These are phyloP conservation scores for Aporophyla nigra DNA, from an alignment of 2,888 invertebrate genomes.

Conservation along the genomic window DNA sequence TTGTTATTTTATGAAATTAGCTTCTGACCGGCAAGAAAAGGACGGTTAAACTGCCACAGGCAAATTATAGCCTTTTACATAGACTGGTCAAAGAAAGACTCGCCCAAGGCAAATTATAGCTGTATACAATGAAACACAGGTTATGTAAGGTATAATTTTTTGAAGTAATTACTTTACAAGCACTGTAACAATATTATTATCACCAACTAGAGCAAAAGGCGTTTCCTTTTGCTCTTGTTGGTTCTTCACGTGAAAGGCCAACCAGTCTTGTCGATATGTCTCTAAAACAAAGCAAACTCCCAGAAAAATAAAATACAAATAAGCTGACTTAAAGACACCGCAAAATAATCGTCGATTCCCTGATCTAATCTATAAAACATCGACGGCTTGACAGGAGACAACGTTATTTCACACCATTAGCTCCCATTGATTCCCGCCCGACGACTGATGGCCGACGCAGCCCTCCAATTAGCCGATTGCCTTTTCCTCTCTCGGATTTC, in stretches of 20 bases:
- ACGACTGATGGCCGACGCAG: constrained; percentile 53
- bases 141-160: neutral
- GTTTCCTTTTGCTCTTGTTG: too few species aligned
- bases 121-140: constrained; percentile 13
- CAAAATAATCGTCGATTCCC: constrained; percentile 16
- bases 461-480: constrained; percentile 60
- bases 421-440: constrained; percentile 32
- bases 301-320: neutral
- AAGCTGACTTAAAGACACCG: constrained; percentile 2
- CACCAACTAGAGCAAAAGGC: neutral
- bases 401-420: constrained; percentile 56
- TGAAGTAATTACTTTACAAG: neutral
- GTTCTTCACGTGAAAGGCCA: too few species aligned
- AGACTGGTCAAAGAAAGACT: too few species aligned
- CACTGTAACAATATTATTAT: neutral
- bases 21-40: too few species aligned
- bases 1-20: too few species aligned
- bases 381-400: constrained; percentile 13
- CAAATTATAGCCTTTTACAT: too few species aligned
- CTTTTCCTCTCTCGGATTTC: constrained; percentile 58
- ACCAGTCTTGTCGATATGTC: neutral
- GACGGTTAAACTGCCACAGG: too few species aligned
- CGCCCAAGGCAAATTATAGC: neutral
- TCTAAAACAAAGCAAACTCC: neutral
- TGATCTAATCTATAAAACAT: constrained; percentile 34